A percentile compares a stretch with the other conserved stretches of the same genome.
Conservation (phyloP, 2,113 vertebrate species). For the Cricetomys ansorgei region DNA sequence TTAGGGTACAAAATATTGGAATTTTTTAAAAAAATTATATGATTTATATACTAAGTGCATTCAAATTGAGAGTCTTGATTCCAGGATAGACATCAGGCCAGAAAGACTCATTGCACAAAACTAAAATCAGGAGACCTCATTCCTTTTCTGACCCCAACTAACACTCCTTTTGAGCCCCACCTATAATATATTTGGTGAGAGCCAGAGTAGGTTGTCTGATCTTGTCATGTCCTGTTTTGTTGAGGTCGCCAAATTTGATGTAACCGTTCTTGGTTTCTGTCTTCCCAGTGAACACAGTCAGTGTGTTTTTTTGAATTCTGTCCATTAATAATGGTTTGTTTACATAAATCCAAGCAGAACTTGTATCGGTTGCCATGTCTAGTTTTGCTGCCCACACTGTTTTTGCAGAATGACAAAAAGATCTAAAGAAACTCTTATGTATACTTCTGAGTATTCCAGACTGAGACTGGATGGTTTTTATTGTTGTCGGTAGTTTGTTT, state of each 20-base stretch:
- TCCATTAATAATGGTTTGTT: conserved; percentile 3
- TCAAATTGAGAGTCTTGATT: conserved; percentile 42
- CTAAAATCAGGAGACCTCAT: neutral
- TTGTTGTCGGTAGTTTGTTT: neutral
- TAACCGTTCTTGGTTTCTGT: neutral
- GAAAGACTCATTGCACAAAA: neutral
- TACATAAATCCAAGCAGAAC: neutral
- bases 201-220: neutral
- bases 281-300: neutral
- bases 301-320: neutral
- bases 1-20: conserved; percentile 36
- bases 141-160: neutral
- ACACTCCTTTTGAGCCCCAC: neutral
- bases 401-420: neutral
- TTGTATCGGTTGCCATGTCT: neutral
- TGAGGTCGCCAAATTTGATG: neutral
- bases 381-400: neutral
- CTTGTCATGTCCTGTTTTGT: neutral
- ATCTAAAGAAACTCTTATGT: neutral
- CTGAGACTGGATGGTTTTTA: neutral
- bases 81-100: neutral
- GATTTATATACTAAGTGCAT: neutral
- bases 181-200: neutral
- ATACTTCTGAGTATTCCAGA: conserved; percentile 5
- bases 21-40: neutral